Percentiles rank a stretch among this genome's conserved stretches.
These are phyloP conservation scores for Aspidoscelis tigris DNA, from an alignment of 2,113 vertebrate genomes.

Conservation along the genomic window DNA sequence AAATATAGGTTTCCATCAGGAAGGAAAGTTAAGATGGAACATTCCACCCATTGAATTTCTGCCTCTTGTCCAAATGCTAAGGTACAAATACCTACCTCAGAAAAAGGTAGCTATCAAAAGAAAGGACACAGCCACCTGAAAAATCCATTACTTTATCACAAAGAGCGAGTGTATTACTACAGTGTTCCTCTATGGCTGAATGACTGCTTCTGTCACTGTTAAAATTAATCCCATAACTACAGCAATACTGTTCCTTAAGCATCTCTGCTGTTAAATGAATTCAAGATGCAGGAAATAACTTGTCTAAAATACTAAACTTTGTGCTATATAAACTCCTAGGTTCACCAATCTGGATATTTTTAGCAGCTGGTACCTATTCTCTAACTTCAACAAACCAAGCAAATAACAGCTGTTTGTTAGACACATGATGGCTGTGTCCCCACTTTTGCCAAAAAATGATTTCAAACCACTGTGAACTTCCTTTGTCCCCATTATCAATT, in stretches of 20 bases:
- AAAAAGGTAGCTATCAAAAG: background rate
- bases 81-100: background rate
- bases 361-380: conserved; percentile 76
- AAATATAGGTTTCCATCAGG: background rate
- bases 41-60: background rate
- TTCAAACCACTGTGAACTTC: no score
- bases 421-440: conserved; percentile 34
- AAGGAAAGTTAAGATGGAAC: background rate
- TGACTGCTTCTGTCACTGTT: conserved; percentile 53
- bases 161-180: conserved; percentile 43
- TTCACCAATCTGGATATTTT: conserved; percentile 71
- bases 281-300: conserved; percentile 76
- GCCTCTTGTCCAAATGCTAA: background rate
- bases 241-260: conserved; percentile 63
- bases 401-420: conserved; percentile 78
- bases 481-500: no score
- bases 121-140: background rate
- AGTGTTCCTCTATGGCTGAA: conserved; percentile 56
- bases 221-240: conserved; percentile 63
- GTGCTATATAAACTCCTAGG: conserved; percentile 74
- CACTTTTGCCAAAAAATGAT: no score
- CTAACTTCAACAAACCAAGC: conserved; percentile 74
- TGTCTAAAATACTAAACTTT: conserved; percentile 81
- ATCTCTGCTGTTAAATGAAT: conserved; percentile 68
- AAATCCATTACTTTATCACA: conserved; percentile 41